phyloP scores from a whole-genome alignment of 2,113 vertebrate genomes.

The Sciurus niger region DNA sequence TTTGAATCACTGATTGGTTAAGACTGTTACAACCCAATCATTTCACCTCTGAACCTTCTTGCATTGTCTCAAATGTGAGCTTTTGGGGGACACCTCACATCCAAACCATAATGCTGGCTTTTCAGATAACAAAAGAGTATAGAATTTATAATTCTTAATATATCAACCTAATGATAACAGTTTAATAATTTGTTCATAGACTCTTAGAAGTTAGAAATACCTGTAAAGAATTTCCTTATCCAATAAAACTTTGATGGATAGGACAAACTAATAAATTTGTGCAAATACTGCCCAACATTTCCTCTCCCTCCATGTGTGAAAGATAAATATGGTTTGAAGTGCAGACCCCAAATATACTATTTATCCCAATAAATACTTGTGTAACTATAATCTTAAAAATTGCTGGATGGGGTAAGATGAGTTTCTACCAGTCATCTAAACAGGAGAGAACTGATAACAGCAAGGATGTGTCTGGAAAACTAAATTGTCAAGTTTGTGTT shows the following conservation, averaged over 20 bases:
- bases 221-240: conserved; percentile 37
- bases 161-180: conserved; percentile 11
- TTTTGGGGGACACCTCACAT: no score
- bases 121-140: background rate
- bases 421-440: background rate
- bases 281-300: background rate
- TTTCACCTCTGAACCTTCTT: no score
- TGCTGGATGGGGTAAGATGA: background rate
- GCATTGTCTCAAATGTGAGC: no score
- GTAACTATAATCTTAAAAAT: background rate
- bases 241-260: conserved; percentile 41
- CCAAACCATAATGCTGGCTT: background rate
- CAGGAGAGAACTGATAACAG: conserved; percentile 6
- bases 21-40: no score
- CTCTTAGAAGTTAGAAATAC: conserved; percentile 51
- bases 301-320: conserved; percentile 6
- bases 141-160: conserved; percentile 51
- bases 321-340: conserved; percentile 34
- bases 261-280: background rate
- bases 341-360: background rate
- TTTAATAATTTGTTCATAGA: conserved; percentile 53
- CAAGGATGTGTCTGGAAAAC: conserved; percentile 6
- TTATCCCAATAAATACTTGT: conserved; percentile 9
- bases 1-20: no score
- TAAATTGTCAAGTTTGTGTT: background rate